phyloP scores from a whole-genome alignment of 2,113 vertebrate species.

The Pseudopodoces humilis region DNA sequence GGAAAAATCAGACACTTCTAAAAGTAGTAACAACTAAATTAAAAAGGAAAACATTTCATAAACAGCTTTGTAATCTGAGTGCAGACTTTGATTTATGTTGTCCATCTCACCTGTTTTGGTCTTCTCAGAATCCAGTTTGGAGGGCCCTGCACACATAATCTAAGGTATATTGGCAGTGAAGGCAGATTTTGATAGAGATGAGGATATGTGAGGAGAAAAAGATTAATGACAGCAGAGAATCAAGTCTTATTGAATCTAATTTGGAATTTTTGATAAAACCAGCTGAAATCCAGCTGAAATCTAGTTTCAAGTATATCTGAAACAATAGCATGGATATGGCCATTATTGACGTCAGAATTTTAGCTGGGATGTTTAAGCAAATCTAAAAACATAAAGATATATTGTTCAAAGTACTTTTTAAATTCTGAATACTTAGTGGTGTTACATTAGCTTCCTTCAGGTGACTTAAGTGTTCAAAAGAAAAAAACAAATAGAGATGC shows the following conservation, averaged over 20 bases:
- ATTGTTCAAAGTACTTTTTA: not conserved
- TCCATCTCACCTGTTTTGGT: not conserved
- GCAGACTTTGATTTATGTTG: not conserved
- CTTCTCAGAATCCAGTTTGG: not conserved
- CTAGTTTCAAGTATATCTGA: too few relatives aligned
- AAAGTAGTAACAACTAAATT: not conserved
- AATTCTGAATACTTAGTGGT: not conserved
- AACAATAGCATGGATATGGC: too few relatives aligned
- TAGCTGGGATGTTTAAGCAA: not conserved
- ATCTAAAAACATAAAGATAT: not conserved
- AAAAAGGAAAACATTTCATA: not conserved
- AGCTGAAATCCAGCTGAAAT: not conserved
- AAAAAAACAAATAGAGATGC: not conserved
- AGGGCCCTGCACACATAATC: rapidly evolving
- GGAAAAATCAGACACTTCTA: not conserved
- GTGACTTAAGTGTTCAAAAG: not conserved
- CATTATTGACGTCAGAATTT: too few relatives aligned
- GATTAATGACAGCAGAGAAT: not conserved
- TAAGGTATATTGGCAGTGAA: not conserved
- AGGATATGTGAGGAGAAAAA: not conserved
- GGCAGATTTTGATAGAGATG: not conserved
- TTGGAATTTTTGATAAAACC: not conserved
- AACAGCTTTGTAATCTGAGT: not conserved
- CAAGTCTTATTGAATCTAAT: not conserved
- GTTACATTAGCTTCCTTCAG: not conserved